A percentile compares a stretch with the other conserved stretches of the same genome.
These are phyloP conservation scores for Diglossa cyanea DNA, from an alignment of 2,797 vertebrate genomes.

Conservation along the genomic window DNA sequence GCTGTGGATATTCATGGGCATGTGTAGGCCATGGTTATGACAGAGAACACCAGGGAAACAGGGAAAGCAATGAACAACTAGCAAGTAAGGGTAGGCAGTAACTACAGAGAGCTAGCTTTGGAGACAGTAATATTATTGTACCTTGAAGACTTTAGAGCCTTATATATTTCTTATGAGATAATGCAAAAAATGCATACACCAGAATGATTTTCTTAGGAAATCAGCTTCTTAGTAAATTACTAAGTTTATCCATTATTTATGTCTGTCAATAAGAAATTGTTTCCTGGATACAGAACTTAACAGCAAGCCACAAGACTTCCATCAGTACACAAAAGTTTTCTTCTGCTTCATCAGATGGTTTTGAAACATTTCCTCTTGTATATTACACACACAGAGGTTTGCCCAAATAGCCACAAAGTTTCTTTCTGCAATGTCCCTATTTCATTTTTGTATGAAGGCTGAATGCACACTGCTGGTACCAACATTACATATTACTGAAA, in stretches of 20 bases:
- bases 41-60: neutral
- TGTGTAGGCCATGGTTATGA: fast-evolving
- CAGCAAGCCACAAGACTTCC: neutral
- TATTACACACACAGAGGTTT: neutral
- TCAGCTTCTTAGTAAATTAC: neutral
- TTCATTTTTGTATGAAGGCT: neutral
- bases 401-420: neutral
- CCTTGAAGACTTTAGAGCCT: neutral
- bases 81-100: neutral
- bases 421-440: neutral
- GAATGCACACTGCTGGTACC: neutral
- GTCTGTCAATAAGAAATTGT: neutral
- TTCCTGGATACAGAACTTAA: neutral
- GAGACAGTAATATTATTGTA: neutral
- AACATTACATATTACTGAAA: neutral
- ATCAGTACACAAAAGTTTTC: neutral
- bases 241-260: neutral
- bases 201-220: neutral
- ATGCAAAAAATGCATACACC: neutral
- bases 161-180: neutral
- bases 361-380: neutral
- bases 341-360: neutral
- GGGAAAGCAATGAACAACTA: neutral
- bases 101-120: neutral
- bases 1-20: neutral